Conservation (phyloP, 2,797 vertebrate species). For the Zalophus californianus region DNA sequence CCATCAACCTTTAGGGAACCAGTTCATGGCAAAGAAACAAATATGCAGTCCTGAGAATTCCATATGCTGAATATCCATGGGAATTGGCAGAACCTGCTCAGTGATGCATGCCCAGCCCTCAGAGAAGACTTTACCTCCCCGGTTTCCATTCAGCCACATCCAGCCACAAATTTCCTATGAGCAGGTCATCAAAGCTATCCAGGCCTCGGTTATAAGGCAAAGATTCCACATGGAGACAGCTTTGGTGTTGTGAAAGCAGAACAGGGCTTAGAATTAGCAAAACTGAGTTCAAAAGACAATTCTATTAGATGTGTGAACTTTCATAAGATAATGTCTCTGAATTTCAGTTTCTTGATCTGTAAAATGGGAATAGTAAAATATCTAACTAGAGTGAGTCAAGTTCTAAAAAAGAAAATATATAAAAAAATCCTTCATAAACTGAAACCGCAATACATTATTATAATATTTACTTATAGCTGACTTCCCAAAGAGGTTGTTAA, state of each 20-base stretch:
- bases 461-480: conserved; percentile 30
- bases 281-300: neutral
- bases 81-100: neutral
- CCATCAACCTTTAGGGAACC: neutral
- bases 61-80: neutral
- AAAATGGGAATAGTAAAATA: conserved; percentile 56
- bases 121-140: neutral
- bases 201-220: neutral
- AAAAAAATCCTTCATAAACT: conserved; percentile 31
- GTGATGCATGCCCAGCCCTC: neutral
- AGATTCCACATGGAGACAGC: neutral
- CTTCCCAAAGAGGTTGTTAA: conserved; percentile 56
- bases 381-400: conserved; percentile 28
- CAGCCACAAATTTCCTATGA: neutral
- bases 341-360: conserved; percentile 56
- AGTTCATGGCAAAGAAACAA: neutral
- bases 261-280: neutral
- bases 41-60: conserved; percentile 32
- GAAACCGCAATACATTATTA: conserved; percentile 6
- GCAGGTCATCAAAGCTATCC: neutral
- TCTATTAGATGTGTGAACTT: neutral
- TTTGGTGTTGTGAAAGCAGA: neutral
- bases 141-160: neutral
- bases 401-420: conserved; percentile 34
- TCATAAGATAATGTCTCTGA: neutral